A percentile compares a stretch with the other conserved stretches of the same genome.
Evolutionary conservation across 2,888 invertebrate species (phyloP).

Genomic region (Proisotoma minuta): DNA sequence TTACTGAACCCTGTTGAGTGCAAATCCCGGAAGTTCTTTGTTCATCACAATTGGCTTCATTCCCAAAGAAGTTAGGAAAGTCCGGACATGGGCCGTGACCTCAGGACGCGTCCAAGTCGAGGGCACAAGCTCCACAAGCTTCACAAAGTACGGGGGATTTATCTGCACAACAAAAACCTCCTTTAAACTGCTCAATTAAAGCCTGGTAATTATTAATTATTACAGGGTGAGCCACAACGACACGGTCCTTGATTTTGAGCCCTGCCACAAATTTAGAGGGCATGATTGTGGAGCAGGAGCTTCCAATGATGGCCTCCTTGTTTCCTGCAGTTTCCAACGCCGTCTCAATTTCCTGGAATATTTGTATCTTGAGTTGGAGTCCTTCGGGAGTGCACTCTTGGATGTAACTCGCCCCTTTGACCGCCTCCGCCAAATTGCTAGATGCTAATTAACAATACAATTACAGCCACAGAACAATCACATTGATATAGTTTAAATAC

Average conservation of each 20-base stretch:
- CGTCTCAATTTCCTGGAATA: conserved; percentile 72
- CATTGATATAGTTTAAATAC: conserved; percentile 51
- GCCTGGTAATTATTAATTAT: no score
- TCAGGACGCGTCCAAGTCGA: conserved; percentile 86
- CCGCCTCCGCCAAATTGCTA: conserved; percentile 61
- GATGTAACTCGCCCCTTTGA: conserved; percentile 71
- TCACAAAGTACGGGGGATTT: conserved; percentile 94
- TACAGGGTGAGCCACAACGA: conserved; percentile 84
- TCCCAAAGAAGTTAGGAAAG: conserved; percentile 79
- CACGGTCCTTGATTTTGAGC: conserved; percentile 66
- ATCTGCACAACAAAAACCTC: conserved; percentile 61
- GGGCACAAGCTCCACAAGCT: conserved; percentile 88
- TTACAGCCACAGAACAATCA: conserved; percentile 3
- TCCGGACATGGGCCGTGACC: conserved; percentile 67
- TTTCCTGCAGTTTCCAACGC: conserved; percentile 63
- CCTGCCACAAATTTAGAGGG: conserved; percentile 81
- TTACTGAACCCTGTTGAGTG: conserved; percentile 86
- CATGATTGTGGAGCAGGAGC: conserved; percentile 87
- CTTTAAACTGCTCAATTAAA: no score
- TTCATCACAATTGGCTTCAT: conserved; percentile 83
- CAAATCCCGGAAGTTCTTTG: conserved; percentile 87
- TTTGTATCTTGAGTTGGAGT: conserved; percentile 73
- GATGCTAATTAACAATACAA: background rate
- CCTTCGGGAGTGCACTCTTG: conserved; percentile 94
- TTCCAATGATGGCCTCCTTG: conserved; percentile 75